Percentiles rank a stretch among this genome's conserved stretches.
Evolutionary conservation across 2,797 vertebrate species (phyloP).

Genomic region (Acipenser transmontanus): DNA sequence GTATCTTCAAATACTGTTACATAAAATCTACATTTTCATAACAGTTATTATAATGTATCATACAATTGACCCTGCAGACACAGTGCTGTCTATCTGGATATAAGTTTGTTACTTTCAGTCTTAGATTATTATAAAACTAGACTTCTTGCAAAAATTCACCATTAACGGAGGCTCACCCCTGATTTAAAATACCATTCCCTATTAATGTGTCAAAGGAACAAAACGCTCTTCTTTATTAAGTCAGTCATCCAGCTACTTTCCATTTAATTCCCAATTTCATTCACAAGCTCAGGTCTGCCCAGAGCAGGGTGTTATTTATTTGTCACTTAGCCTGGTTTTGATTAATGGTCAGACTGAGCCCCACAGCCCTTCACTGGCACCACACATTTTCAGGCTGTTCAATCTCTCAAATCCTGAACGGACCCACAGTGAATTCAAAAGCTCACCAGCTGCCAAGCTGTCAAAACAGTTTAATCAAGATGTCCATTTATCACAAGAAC

Average conservation of each 20-base stretch:
- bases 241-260: slow-evolving; percentile 19
- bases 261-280: slow-evolving; percentile 26
- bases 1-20: neutral
- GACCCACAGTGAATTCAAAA: slow-evolving; percentile 13
- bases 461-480: slow-evolving; percentile 30
- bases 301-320: slow-evolving; percentile 18
- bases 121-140: slow-evolving; percentile 7
- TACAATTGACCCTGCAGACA: too few relatives aligned
- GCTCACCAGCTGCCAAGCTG: slow-evolving; percentile 16
- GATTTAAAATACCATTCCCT: neutral
- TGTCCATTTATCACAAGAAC: slow-evolving; percentile 16
- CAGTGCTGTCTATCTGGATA: too few relatives aligned
- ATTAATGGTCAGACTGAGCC: slow-evolving; percentile 28
- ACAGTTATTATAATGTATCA: neutral
- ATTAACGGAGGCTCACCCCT: neutral
- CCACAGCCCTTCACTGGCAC: neutral
- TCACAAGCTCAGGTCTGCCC: slow-evolving; percentile 20
- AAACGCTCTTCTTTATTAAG: slow-evolving; percentile 20
- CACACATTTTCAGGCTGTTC: slow-evolving; percentile 8
- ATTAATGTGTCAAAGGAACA: slow-evolving; percentile 11
- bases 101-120: too few relatives aligned
- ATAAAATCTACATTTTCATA: slow-evolving; percentile 2
- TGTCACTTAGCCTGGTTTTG: slow-evolving; percentile 26
- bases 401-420: slow-evolving; percentile 10
- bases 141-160: neutral